phyloP scores from a whole-genome alignment of 2,113 vertebrate species.

The Ciconia stormi region DNA sequence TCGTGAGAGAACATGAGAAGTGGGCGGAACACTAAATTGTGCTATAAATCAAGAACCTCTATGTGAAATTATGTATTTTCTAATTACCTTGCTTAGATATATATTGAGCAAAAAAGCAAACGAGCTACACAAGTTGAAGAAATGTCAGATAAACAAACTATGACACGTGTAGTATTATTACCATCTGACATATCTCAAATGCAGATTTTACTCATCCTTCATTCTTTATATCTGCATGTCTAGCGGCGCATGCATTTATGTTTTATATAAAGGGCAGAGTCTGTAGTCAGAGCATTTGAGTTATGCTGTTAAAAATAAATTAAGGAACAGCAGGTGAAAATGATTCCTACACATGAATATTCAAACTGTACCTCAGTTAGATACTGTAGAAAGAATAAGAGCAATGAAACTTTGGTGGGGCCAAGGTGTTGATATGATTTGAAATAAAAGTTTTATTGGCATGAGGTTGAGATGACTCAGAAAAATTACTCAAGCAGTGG shows the following conservation, averaged over 20 bases:
- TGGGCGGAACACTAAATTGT: neutral
- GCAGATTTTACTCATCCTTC: constrained; percentile 15
- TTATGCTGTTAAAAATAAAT: constrained; percentile 58
- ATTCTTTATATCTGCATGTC: constrained; percentile 8
- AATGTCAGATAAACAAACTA: constrained; percentile 14
- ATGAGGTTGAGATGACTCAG: neutral
- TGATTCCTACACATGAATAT: constrained; percentile 52
- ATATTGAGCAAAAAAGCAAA: neutral
- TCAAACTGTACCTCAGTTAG: neutral
- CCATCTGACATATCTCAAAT: neutral
- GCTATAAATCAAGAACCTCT: neutral
- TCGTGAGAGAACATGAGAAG: neutral
- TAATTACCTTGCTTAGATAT: neutral
- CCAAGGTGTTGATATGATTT: neutral
- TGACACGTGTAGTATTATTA: neutral
- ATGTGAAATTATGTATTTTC: neutral
- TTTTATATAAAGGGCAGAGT: constrained; percentile 41
- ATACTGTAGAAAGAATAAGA: constrained; percentile 5
- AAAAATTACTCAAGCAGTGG: neutral
- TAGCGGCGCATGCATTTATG: constrained; percentile 5
- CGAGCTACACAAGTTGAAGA: neutral
- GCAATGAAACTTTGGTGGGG: neutral
- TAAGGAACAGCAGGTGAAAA: constrained; percentile 48
- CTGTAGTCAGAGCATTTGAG: constrained; percentile 33
- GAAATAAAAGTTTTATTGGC: neutral